phyloP scores from a whole-genome alignment of 2,113 vertebrate species.

The Sapayoa aenigma region DNA sequence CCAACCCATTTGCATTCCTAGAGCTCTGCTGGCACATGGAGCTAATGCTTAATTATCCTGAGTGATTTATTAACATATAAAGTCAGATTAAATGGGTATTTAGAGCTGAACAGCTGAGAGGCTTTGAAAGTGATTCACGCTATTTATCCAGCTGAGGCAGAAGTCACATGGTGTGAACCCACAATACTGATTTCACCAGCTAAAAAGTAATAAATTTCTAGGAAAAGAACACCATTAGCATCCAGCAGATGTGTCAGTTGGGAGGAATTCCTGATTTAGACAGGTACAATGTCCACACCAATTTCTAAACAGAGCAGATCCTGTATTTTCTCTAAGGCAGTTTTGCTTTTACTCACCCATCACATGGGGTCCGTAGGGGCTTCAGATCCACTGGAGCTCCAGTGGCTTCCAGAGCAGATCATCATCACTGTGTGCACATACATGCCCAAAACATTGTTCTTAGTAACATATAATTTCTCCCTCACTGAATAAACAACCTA shows the following conservation, averaged over 20 bases:
- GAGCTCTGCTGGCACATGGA: not conserved
- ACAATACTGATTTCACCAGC: not conserved
- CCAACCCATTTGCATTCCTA: not conserved
- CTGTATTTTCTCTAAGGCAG: not conserved
- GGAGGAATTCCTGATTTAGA: not conserved
- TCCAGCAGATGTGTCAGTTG: not conserved
- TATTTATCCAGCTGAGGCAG: slow-evolving; percentile 56
- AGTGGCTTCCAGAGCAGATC: not conserved
- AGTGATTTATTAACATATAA: slow-evolving; percentile 66
- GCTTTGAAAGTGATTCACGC: slow-evolving; percentile 43
- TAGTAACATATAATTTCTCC: not conserved
- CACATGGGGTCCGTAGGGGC: fast-evolving
- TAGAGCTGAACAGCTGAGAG: slow-evolving; percentile 26
- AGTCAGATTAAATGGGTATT: slow-evolving; percentile 60
- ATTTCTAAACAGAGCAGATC: not conserved
- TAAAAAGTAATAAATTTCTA: slow-evolving; percentile 7
- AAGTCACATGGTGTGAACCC: not conserved
- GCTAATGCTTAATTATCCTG: slow-evolving; percentile 45
- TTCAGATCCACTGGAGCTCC: not conserved
- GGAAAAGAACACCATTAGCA: not conserved
- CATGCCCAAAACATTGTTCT: not conserved
- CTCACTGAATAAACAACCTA: not conserved
- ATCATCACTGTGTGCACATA: not conserved
- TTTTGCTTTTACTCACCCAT: not conserved
- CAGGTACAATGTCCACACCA: not conserved